Base-by-base conservation (phyloP, 64 coral and sea anemone genomes). In the Dendronephthya gigantea region DNA sequence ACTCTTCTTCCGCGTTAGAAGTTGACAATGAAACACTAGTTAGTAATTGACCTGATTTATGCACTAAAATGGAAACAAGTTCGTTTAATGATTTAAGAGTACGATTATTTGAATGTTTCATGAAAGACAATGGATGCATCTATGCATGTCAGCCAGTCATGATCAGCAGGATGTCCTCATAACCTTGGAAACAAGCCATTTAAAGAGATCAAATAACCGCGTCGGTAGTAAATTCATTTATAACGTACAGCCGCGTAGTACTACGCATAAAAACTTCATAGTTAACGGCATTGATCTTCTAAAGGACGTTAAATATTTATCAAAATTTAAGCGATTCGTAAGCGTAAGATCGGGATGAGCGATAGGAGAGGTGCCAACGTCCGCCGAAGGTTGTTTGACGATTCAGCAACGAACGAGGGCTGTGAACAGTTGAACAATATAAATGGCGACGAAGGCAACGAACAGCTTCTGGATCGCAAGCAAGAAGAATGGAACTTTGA, bases 401-500 rank as follows among this genome's bases (percentile, higher is more conserved):
- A 62, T 62, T 7, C 55, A 62, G 19, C 55, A n/a, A n/a, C 55
- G 0, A 62, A 62, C 55, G 55, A 62, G 25, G 55, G 25, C 25
- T 62, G 55, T 27, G 55, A 62, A 62, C 55, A 62, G 55, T 62
- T 62, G 55, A 62, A 22, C 55, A 62, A 62, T 62, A 62, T 62
- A 62, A 22, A 62, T 62, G 55, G 55, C 55, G 55, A 62, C 55
- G 55, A 62, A 27, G 25, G 25, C 55, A 62, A 62, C 55, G 55
- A 62, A n/a, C 19, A 62, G 19, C 25, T 62, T 62, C 36, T 79
- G 27, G 72, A 79, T 39, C 32, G 36, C 15, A 79, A 79, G 72
- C 72, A 79, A 19, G 72, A 79, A 36, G 72, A 79, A 79, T 79
- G 72, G 72, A 79, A 79, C 72, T 79, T 79, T 79, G 72, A 79